Percentiles rank a stretch among this genome's conserved stretches.
Conservation (phyloP, 2,797 vertebrate genomes). For the Chaenodraco wilsoni region DNA sequence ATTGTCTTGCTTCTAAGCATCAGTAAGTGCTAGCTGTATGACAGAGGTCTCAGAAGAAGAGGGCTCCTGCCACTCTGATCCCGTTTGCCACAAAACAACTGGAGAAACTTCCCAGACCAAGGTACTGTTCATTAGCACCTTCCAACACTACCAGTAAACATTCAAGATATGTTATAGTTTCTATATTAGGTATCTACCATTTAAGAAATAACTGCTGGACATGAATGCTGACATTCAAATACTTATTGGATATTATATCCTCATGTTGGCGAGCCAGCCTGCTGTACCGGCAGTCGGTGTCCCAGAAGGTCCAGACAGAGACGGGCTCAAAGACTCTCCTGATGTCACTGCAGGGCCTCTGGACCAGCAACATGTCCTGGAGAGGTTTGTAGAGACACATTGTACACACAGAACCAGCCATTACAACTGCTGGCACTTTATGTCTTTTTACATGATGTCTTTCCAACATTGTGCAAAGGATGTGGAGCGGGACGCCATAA, state of each 20-base stretch:
- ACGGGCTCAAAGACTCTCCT: slow-evolving; percentile 7
- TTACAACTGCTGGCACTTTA: not conserved
- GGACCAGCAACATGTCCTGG: slow-evolving; percentile 87
- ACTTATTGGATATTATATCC: slow-evolving; percentile 2
- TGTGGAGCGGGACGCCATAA: not conserved
- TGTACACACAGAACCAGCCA: not conserved
- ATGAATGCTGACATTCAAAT: not conserved
- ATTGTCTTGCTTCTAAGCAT: slow-evolving; percentile 8
- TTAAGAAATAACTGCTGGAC: not conserved
- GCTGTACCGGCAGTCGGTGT: not conserved
- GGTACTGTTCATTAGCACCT: slow-evolving; percentile 32
- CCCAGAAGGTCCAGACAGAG: slow-evolving; percentile 38
- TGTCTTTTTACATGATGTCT: not conserved
- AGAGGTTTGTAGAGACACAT: slow-evolving; percentile 82
- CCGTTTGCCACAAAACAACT: slow-evolving; percentile 9
- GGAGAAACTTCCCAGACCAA: slow-evolving; percentile 36
- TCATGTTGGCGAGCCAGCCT: slow-evolving; percentile 26
- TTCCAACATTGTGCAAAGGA: not conserved
- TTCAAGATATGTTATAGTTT: not conserved
- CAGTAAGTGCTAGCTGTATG: slow-evolving; percentile 45
- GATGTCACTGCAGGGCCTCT: slow-evolving; percentile 56
- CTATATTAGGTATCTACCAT: not conserved
- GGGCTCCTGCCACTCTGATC: slow-evolving; percentile 20
- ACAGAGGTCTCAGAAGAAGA: slow-evolving; percentile 45
- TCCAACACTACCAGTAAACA: no score